Evolutionary conservation across 2,888 invertebrate genomes (phyloP), one percentile per base, ranked within the genome.

Genomic region (Therioaphis trifolii): DNA sequence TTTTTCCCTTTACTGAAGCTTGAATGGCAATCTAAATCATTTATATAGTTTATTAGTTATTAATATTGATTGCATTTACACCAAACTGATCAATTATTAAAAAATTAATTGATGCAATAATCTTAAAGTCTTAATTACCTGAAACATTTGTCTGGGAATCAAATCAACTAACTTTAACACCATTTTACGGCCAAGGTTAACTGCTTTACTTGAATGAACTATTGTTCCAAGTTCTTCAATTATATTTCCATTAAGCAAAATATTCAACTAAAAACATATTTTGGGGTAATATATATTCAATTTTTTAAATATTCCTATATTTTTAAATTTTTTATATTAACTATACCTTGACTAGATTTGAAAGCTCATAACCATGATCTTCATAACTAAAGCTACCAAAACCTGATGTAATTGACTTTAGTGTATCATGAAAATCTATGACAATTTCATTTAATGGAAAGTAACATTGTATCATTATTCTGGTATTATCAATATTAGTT

Each of bases 301-400:
- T 35, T 5, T 35, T 35, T 35, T 35, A 35, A 3, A 35, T 35
- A 5, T 5, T 35, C 35, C 35, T 35, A 35, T 35, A 5, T 35
- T 11, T 58, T 58, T 9, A 27, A 58, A 58, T 24, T 24, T 58
- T 12, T 27, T 9, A 2, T 58, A 35, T 69, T 82, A n/a, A n/a
- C n/a, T n/a, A 89, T 96, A 97, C 94, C 89, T 95, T 95, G 0
- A 94, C 93, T 87, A 99, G 90, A 85, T 93, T 90, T 85, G 97
- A 93, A 85, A 88, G 88, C 87, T 94, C 92, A 89, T 94, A 99
- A 1, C 96, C 98, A 87, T 92, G 89, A 88, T 96, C 94, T 89
- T 97, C 96, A 88, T 97, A 97, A 89, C 96, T 96, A 88, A 97
- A 97, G 88, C 96, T 96, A 1, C 97, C 99, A 90, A 96, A 99